Conservation (phyloP, 2,113 vertebrate species). For the Oceanites oceanicus region DNA sequence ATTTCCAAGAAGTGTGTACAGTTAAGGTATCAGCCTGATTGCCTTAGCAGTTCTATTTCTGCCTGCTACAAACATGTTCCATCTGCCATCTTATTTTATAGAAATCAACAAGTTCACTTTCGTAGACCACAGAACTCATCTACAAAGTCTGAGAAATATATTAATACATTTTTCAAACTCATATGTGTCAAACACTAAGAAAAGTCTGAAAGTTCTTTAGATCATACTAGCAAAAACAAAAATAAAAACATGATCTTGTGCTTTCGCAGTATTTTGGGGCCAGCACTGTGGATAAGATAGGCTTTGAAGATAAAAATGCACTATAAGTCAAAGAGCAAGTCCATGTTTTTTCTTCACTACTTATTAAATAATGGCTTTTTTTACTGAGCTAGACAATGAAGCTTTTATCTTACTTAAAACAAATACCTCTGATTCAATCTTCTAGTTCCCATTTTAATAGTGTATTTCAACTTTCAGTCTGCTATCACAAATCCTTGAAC, state of each 20-base stretch:
- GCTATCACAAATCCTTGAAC: neutral
- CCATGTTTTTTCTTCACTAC: neutral
- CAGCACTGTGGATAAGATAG: neutral
- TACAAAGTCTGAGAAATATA: neutral
- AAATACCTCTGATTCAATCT: neutral
- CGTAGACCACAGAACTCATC: neutral
- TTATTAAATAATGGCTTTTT: neutral
- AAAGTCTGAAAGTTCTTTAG: neutral
- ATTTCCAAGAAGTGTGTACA: neutral
- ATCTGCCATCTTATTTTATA: neutral
- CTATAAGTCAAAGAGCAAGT: neutral
- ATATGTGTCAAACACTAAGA: neutral
- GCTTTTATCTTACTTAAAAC: neutral
- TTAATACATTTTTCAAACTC: neutral
- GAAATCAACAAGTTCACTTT: conserved; percentile 16
- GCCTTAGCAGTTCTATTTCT: conserved; percentile 3
- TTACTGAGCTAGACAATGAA: neutral
- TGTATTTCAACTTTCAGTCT: neutral
- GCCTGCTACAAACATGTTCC: neutral
- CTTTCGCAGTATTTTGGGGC: neutral
- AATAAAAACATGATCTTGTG: neutral
- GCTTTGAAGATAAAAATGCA: neutral
- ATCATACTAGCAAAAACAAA: neutral
- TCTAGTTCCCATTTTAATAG: neutral
- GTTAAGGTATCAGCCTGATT: neutral